phyloP scores from a whole-genome alignment of 2,888 invertebrate species.

The Melanargia galathea region DNA sequence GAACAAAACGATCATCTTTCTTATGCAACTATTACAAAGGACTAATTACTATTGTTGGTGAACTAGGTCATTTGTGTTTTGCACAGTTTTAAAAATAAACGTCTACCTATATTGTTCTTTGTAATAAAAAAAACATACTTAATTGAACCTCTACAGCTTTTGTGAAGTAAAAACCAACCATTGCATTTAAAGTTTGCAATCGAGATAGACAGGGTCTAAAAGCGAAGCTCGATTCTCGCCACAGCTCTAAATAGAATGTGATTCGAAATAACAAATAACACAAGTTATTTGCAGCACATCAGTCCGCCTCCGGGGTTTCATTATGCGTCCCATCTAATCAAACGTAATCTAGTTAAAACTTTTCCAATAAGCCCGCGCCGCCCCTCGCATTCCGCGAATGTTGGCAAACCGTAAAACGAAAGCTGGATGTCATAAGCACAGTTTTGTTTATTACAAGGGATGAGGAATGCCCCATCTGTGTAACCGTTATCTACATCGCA shows the following conservation, averaged over 20 bases:
- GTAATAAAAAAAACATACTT: neutral
- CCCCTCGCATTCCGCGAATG: slow-evolving; percentile 61
- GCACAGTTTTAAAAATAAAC: neutral
- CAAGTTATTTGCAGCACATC: slow-evolving; percentile 64
- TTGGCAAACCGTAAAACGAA: slow-evolving; percentile 47
- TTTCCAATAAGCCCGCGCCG: slow-evolving; percentile 69
- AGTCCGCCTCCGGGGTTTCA: slow-evolving; percentile 47
- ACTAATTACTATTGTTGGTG: neutral
- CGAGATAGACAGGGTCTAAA: neutral
- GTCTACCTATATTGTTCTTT: neutral
- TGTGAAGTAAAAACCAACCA: neutral
- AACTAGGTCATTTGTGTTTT: neutral
- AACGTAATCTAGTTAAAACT: slow-evolving; percentile 77
- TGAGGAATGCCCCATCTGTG: neutral
- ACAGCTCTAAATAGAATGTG: neutral
- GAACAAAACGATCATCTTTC: neutral
- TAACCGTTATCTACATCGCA: neutral
- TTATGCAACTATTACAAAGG: neutral
- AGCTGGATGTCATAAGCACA: slow-evolving; percentile 39
- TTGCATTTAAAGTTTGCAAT: neutral
- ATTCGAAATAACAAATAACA: slow-evolving; percentile 48
- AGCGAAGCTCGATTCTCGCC: neutral
- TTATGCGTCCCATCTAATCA: slow-evolving; percentile 59
- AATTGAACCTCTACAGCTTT: neutral
- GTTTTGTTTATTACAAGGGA: slow-evolving; percentile 32